Base-by-base conservation (phyloP, 2,797 vertebrate genomes). In the Acanthopagrus latus region DNA sequence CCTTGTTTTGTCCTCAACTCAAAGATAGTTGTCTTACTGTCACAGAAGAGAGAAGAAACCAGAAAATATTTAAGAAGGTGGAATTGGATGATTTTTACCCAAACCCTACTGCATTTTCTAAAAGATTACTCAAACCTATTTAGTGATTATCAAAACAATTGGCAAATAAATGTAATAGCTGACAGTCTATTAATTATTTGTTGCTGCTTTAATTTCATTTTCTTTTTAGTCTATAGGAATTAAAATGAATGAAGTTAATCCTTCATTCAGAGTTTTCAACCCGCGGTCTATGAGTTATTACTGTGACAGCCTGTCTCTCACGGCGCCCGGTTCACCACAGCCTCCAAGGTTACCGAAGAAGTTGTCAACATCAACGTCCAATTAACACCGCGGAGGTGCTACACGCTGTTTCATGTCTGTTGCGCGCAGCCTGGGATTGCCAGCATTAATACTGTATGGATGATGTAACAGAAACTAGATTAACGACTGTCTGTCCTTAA, bases 321-420 rank as follows among this genome's bases (percentile, higher is more conserved):
- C 25, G 44, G 56, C n/a, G 13, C 44, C 72, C 12, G 58, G 57
- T 71, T 56, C 33, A 52, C 56, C 51, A 25, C 60, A 11, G 33
- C 70, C 70, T 71, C 76, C 84, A 73, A 78, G 64, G 81, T 80
- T 77, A 76, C 62, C 27, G 65, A 64, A 73, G 76, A 81, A 86
- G 84, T 78, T 86, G 78, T 85, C 80, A 78, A 78, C 79, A 83
- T 79, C 63, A 72, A 41, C 82, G 71, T 78, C 67, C 78, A 88
- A 82, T 89, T 88, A 87, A 47, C 70, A 65, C 20, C 66, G 25
- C 14, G 16, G 70, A 71, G 44, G 50, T 76, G 72, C 51, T 78
- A 21, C 72, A 69, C 29, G 64, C 57, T 58, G 54, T 63, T 82
- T 88, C 51, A 50, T 62, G 3, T 76, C 76, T 62, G 27, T 60